A percentile compares a stretch with the other conserved stretches of the same genome.
These are phyloP conservation scores for Macropodus opercularis DNA, from an alignment of 2,797 vertebrate species.

Conservation along the genomic window DNA sequence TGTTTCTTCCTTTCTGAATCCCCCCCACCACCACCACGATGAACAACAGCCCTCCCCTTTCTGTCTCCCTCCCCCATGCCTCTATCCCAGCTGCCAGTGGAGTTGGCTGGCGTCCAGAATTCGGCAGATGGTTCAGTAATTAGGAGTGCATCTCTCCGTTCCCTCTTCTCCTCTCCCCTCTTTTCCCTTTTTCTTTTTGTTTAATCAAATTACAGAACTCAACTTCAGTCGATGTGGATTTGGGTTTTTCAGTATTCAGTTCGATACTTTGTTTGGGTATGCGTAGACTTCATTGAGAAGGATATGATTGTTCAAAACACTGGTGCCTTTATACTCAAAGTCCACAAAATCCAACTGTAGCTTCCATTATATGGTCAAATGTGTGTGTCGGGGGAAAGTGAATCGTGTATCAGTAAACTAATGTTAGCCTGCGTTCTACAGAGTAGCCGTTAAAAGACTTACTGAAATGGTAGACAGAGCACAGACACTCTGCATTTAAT, in stretches of 20 bases:
- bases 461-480: constrained; percentile 19
- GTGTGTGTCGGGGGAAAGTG: constrained; percentile 26
- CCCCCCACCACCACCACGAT: constrained; percentile 44
- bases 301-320: constrained; percentile 32
- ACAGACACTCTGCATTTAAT: constrained; percentile 35
- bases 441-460: constrained; percentile 31
- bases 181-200: constrained; percentile 72
- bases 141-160: constrained; percentile 85
- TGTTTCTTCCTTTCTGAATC: constrained; percentile 11
- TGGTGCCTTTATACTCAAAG: constrained; percentile 35
- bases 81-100: constrained; percentile 86
- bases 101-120: constrained; percentile 87
- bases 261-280: constrained; percentile 60
- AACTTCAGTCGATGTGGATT: constrained; percentile 74
- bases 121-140: constrained; percentile 90
- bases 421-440: constrained; percentile 37
- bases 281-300: constrained; percentile 52
- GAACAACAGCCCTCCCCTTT: constrained; percentile 65
- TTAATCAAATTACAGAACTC: constrained; percentile 88
- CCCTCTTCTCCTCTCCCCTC: constrained; percentile 73
- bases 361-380: constrained; percentile 36
- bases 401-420: constrained; percentile 42
- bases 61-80: constrained; percentile 75
- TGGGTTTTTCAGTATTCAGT: constrained; percentile 67
- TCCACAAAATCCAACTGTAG: constrained; percentile 30